phyloP scores from a whole-genome alignment of 2,888 invertebrate species.

The Timema cristinae region DNA sequence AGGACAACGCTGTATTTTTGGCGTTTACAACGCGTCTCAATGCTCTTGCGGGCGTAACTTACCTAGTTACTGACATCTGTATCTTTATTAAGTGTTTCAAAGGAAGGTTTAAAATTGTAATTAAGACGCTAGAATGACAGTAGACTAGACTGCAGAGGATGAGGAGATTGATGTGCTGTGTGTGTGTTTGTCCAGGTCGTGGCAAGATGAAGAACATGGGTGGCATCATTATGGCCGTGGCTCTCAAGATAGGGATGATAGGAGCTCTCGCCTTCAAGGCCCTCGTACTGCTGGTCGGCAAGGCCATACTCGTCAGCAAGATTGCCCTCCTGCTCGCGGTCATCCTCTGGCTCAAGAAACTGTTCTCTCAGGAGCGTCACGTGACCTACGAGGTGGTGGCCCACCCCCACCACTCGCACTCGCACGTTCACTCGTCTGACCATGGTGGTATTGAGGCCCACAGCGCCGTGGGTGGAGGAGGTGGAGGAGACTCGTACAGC shows the following conservation, averaged over 20 bases:
- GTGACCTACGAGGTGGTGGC: conserved; percentile 69
- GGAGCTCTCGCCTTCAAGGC: conserved; percentile 79
- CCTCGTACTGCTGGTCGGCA: conserved; percentile 74
- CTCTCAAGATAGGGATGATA: conserved; percentile 75
- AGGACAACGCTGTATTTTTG: too few species aligned
- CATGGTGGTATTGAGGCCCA: conserved; percentile 40
- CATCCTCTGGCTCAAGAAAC: conserved; percentile 77
- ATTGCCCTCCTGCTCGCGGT: conserved; percentile 75
- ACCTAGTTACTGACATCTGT: too few species aligned
- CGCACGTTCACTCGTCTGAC: conserved; percentile 36
- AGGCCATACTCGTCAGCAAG: conserved; percentile 80
- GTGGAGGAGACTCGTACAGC: conserved; percentile 49
- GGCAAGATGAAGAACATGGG: conserved; percentile 66
- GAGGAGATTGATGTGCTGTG: too few species aligned
- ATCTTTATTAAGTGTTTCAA: too few species aligned
- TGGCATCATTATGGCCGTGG: conserved; percentile 67
- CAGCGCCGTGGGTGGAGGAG: conserved; percentile 42
- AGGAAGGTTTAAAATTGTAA: too few species aligned
- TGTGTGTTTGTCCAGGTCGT: conserved; percentile 23
- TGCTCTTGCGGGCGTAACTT: too few species aligned
- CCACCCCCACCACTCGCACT: conserved; percentile 59
- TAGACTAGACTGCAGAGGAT: too few species aligned
- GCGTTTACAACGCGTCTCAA: too few species aligned
- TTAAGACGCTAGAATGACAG: too few species aligned
- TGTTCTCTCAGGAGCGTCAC: conserved; percentile 69